phyloP scores from a whole-genome alignment of 2,797 vertebrate species.

The Spea hammondii region DNA sequence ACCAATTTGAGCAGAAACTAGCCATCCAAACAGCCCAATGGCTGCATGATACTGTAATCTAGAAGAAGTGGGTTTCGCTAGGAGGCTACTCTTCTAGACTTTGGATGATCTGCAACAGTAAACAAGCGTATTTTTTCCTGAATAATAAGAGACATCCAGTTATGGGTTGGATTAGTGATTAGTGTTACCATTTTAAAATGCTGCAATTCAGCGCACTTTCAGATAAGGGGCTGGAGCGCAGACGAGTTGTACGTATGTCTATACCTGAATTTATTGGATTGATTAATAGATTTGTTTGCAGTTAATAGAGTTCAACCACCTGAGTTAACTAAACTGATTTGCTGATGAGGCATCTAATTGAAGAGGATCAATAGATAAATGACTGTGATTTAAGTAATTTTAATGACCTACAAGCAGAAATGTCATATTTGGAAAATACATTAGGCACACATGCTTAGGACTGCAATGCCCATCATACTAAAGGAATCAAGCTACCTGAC shows the following conservation, averaged over 20 bases:
- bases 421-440: too few species aligned
- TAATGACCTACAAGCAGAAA: neutral
- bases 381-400: slow-evolving; percentile 24
- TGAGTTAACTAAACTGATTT: slow-evolving; percentile 29
- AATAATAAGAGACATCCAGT: too few species aligned
- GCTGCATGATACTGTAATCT: too few species aligned
- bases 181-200: too few species aligned
- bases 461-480: neutral
- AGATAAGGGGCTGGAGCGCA: neutral
- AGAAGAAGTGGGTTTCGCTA: too few species aligned
- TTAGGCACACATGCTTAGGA: neutral
- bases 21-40: too few species aligned
- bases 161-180: too few species aligned
- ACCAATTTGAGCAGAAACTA: too few species aligned
- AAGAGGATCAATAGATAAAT: slow-evolving; percentile 28
- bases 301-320: slow-evolving; percentile 33
- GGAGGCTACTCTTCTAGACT: too few species aligned
- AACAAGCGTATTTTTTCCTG: too few species aligned
- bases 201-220: neutral
- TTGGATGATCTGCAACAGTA: too few species aligned
- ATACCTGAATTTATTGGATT: slow-evolving; percentile 26
- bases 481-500: neutral
- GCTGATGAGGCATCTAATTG: slow-evolving; percentile 30
- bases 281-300: slow-evolving; percentile 29
- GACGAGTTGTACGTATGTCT: slow-evolving; percentile 1